A percentile compares a stretch with the other conserved stretches of the same genome.
phyloP scores from a whole-genome alignment of 2,888 invertebrate genomes.

The Branchipolynoe longqiensis region DNA sequence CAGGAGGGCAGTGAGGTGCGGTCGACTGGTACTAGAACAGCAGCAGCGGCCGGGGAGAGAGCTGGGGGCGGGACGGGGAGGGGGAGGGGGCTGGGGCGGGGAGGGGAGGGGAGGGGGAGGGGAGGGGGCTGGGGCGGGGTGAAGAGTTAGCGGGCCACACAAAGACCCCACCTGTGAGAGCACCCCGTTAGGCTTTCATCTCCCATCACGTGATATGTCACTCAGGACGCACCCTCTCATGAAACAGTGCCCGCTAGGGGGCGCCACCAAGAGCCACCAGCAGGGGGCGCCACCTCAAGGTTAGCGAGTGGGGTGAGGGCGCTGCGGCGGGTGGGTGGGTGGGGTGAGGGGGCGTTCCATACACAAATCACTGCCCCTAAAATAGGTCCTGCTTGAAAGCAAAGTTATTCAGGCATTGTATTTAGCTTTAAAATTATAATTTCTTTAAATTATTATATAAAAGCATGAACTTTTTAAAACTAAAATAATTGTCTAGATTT shows the following conservation, averaged over 20 bases:
- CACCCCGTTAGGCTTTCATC: constrained; percentile 50
- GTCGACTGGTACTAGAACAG: no score
- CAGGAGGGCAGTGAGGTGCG: no score
- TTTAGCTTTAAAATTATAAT: no score
- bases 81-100: background rate
- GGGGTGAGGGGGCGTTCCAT: no score
- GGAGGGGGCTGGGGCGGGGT: constrained; percentile 24
- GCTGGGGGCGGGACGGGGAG: background rate
- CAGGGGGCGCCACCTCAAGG: constrained; percentile 23
- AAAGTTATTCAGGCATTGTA: no score
- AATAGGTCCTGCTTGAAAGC: no score
- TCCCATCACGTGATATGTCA: constrained; percentile 55
- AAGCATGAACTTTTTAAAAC: no score
- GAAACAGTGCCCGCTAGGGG: constrained; percentile 40
- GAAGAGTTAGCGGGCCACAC: constrained; percentile 41
- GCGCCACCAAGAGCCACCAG: no score
- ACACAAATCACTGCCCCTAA: no score
- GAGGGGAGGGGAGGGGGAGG: background rate
- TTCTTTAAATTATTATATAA: no score
- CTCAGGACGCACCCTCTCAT: constrained; percentile 6
- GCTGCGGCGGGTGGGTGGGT: no score
- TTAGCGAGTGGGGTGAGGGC: constrained; percentile 31
- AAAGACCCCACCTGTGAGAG: constrained; percentile 34
- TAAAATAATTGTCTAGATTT: no score
- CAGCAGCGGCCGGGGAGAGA: constrained; percentile 14